phyloP scores from a whole-genome alignment of 1,140 invertebrate species.

The Rhagoletis zephyria region DNA sequence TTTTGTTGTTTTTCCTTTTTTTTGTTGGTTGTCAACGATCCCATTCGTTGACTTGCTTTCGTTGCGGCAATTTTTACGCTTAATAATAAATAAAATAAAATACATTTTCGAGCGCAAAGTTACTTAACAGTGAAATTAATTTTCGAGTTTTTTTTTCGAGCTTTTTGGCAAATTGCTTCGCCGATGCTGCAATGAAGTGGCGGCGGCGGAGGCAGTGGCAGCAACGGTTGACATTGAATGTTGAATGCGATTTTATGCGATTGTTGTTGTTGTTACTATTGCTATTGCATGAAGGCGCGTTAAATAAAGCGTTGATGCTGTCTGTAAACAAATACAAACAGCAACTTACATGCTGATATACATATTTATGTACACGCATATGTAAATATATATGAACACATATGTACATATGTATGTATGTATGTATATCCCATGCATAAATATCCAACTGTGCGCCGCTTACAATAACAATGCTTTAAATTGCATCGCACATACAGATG shows the following conservation, averaged over 20 bases:
- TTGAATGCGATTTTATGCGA: conserved; percentile 4
- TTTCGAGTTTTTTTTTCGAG: conserved; percentile 12
- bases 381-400: not conserved
- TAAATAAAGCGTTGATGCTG: conserved; percentile 3
- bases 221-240: conserved; percentile 46
- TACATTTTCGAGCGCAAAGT: conserved; percentile 23
- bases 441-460: conserved; percentile 11
- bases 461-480: not conserved
- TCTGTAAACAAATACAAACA: not conserved
- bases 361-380: not conserved
- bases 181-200: not conserved
- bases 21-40: not conserved
- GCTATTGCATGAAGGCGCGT: not conserved
- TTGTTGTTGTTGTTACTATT: not conserved
- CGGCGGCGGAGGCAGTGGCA: not conserved
- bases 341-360: too few species aligned
- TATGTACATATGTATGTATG: not conserved
- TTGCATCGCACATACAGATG: not conserved
- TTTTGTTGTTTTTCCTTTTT: not conserved
- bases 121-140: conserved; percentile 53
- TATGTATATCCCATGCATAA: not conserved
- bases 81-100: conserved; percentile 53
- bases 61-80: conserved; percentile 40
- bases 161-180: conserved; percentile 48
- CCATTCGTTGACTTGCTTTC: conserved; percentile 16